Evolutionary conservation across 2,113 vertebrate species (phyloP).

Genomic region (Labrus mixtus): DNA sequence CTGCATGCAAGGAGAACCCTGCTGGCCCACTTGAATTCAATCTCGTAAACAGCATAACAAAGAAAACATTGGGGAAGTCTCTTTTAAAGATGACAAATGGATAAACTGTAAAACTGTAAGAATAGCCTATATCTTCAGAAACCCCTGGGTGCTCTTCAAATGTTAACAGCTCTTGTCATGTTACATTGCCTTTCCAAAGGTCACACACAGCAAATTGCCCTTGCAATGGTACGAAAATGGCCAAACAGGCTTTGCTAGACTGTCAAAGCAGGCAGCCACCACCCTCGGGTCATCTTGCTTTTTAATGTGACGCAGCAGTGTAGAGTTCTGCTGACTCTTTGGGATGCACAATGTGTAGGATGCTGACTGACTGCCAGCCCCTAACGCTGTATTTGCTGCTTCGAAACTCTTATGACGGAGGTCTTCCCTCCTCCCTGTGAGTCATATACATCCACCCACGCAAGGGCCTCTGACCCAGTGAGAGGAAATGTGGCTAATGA

Average conservation of each 20-base stretch:
- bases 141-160: constrained; percentile 60
- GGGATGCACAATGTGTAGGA: constrained; percentile 52
- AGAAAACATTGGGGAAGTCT: constrained; percentile 18
- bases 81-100: constrained; percentile 52
- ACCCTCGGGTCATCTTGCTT: constrained; percentile 66
- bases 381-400: constrained; percentile 24
- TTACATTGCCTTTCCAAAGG: constrained; percentile 76
- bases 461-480: constrained; percentile 38
- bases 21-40: constrained; percentile 6
- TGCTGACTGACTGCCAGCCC: constrained; percentile 58
- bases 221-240: constrained; percentile 66
- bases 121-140: constrained; percentile 59
- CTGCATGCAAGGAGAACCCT: neutral
- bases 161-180: constrained; percentile 78
- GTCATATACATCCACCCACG: constrained; percentile 47
- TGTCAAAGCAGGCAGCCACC: constrained; percentile 70
- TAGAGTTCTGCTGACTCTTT: constrained; percentile 72
- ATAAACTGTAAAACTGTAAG: constrained; percentile 60
- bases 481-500: constrained; percentile 53
- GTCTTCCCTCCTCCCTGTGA: constrained; percentile 56
- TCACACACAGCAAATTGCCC: constrained; percentile 76
- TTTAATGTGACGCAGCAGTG: constrained; percentile 69
- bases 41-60: neutral
- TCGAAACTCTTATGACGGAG: constrained; percentile 39
- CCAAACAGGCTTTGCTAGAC: constrained; percentile 70